These are phyloP conservation scores for Iguana delicatissima DNA, from an alignment of 2,797 vertebrate genomes.

Conservation along the genomic window DNA sequence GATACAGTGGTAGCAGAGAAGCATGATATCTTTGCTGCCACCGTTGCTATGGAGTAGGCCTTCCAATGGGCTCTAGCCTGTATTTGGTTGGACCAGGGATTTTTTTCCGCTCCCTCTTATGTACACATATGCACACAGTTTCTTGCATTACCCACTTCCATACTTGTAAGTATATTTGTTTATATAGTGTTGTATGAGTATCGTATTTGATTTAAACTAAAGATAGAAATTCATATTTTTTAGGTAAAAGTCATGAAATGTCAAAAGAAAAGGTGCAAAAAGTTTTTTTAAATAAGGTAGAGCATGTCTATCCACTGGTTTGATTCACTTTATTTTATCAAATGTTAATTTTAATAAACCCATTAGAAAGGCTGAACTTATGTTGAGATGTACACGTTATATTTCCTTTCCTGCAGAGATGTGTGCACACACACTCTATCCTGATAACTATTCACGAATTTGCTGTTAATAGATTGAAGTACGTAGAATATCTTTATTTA, in stretches of 20 bases:
- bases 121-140: not conserved
- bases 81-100: no score
- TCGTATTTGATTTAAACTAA: not conserved
- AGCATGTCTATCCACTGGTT: no score
- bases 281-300: not conserved
- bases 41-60: no score
- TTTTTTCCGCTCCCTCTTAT: not conserved
- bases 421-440: no score
- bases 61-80: no score
- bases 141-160: not conserved
- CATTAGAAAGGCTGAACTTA: not conserved
- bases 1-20: no score
- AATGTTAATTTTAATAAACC: not conserved
- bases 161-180: not conserved
- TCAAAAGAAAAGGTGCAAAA: not conserved
- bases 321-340: not conserved
- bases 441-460: not conserved
- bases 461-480: constrained; percentile 48
- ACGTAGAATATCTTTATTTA: constrained; percentile 37
- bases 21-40: no score
- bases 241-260: not conserved
- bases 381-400: not conserved
- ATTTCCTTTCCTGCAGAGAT: not conserved
- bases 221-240: not conserved
- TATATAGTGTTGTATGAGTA: not conserved